Percentiles rank a stretch among this genome's conserved stretches.
These are phyloP conservation scores for Lampris megalopsis DNA, from an alignment of 2,113 vertebrate species.

Conservation along the genomic window DNA sequence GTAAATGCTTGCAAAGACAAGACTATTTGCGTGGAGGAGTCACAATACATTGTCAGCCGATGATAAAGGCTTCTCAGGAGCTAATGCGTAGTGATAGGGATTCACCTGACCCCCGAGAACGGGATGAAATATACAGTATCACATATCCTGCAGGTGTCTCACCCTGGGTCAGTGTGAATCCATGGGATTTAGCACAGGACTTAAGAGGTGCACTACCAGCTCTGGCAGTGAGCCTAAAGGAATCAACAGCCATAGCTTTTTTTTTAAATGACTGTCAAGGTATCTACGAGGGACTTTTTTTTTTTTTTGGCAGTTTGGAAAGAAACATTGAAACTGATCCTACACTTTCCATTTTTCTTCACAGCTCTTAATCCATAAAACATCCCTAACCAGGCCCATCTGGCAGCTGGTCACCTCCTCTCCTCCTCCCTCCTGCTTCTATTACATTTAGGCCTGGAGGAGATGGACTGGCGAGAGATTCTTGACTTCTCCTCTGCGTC, in stretches of 20 bases:
- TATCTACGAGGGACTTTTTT: slow-evolving; percentile 46
- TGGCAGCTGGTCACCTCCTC: slow-evolving; percentile 57
- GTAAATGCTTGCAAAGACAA: not conserved
- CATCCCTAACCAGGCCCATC: slow-evolving; percentile 64
- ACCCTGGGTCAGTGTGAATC: slow-evolving; percentile 58
- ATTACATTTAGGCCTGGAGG: not conserved
- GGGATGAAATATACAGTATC: slow-evolving; percentile 71
- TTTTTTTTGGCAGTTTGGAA: slow-evolving; percentile 68
- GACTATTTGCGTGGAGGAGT: not conserved
- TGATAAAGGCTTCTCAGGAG: slow-evolving; percentile 29
- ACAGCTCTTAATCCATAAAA: slow-evolving; percentile 76
- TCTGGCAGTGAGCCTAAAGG: slow-evolving; percentile 67
- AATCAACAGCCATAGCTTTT: slow-evolving; percentile 66
- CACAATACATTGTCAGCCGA: slow-evolving; percentile 1
- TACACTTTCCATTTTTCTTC: slow-evolving; percentile 48
- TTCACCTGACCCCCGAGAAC: slow-evolving; percentile 56
- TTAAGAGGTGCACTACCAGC: slow-evolving; percentile 67
- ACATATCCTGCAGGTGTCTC: slow-evolving; percentile 73
- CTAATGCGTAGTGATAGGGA: slow-evolving; percentile 43
- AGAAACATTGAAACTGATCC: slow-evolving; percentile 77
- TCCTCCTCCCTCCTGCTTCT: slow-evolving; percentile 30
- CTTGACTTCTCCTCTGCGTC: slow-evolving; percentile 31
- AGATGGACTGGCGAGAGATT: slow-evolving; percentile 7
- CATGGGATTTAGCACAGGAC: slow-evolving; percentile 66
- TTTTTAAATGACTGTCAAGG: slow-evolving; percentile 62